Conservation (phyloP, 2,888 invertebrate genomes). For the Dusona sp. region DNA sequence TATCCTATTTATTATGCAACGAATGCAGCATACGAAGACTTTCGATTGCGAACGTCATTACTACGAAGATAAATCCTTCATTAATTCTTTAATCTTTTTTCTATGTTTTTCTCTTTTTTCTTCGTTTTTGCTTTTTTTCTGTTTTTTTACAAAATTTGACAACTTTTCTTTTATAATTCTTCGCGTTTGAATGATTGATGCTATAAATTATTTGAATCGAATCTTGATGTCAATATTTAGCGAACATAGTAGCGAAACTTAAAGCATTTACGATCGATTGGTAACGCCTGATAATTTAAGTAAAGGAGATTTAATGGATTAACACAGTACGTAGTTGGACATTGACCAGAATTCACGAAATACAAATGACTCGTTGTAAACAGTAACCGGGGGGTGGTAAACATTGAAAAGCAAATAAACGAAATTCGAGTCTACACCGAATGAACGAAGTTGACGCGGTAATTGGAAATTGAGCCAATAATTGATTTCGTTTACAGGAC, state of each 20-base stretch:
- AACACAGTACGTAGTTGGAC: slow-evolving; percentile 63
- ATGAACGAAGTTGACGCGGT: not conserved
- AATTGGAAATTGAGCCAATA: not conserved
- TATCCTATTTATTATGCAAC: not conserved
- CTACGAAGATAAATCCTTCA: not conserved
- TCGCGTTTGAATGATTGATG: not conserved
- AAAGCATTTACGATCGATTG: not conserved
- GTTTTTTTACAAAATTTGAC: not conserved
- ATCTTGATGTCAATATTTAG: not conserved
- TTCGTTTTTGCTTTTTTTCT: no score
- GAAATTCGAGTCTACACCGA: not conserved
- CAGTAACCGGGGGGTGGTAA: slow-evolving; percentile 9
- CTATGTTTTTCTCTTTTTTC: not conserved
- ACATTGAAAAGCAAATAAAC: slow-evolving; percentile 35
- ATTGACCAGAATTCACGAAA: slow-evolving; percentile 62
- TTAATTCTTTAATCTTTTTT: not conserved
- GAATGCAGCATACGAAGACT: not conserved
- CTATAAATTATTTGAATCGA: not conserved
- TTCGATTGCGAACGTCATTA: not conserved
- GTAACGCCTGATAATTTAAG: not conserved
- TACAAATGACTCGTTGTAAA: slow-evolving; percentile 19
- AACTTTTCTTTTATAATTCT: not conserved
- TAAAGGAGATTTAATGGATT: slow-evolving; percentile 19
- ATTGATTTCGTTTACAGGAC: no score
- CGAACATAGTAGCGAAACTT: not conserved